Conservation (phyloP, 2,113 vertebrate genomes). For the Benitochromis conjunctus region DNA sequence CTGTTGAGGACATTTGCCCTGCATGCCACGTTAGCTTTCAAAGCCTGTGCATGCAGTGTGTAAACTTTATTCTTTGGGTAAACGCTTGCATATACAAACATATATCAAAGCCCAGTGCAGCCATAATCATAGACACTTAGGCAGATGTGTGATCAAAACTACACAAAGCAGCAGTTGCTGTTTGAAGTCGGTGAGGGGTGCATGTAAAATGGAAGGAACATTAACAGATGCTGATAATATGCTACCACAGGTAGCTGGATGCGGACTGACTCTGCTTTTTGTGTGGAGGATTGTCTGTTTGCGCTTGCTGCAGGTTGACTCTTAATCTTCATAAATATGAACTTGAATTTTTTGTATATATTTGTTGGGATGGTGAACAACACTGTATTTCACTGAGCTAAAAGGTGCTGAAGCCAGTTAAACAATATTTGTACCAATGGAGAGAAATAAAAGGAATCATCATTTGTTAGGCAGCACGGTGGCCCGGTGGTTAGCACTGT, state of each 20-base stretch:
- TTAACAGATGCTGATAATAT: constrained; percentile 34
- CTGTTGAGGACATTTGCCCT: constrained; percentile 24
- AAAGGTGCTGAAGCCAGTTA: neutral
- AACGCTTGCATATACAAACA: constrained; percentile 39
- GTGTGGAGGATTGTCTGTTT: constrained; percentile 3
- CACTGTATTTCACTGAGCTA: neutral
- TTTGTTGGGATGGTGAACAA: neutral
- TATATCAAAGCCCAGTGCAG: constrained; percentile 24
- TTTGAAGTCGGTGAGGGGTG: constrained; percentile 28
- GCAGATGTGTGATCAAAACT: constrained; percentile 25
- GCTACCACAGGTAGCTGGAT: constrained; percentile 29
- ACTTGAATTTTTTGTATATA: constrained; percentile 7
- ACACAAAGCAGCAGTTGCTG: neutral
- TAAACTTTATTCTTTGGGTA: constrained; percentile 30
- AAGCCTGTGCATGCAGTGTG: constrained; percentile 32
- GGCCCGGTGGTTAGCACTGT: too few species aligned
- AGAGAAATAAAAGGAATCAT: neutral
- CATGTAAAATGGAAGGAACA: constrained; percentile 18
- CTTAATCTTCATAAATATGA: constrained; percentile 1
- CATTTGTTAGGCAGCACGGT: too few species aligned
- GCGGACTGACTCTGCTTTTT: neutral
- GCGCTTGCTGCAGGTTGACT: neutral
- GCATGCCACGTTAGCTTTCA: constrained; percentile 53
- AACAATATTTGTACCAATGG: neutral
- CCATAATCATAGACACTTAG: constrained; percentile 29